phyloP scores from a whole-genome alignment of 2,888 invertebrate species.

The Drosophila acutilabella region DNA sequence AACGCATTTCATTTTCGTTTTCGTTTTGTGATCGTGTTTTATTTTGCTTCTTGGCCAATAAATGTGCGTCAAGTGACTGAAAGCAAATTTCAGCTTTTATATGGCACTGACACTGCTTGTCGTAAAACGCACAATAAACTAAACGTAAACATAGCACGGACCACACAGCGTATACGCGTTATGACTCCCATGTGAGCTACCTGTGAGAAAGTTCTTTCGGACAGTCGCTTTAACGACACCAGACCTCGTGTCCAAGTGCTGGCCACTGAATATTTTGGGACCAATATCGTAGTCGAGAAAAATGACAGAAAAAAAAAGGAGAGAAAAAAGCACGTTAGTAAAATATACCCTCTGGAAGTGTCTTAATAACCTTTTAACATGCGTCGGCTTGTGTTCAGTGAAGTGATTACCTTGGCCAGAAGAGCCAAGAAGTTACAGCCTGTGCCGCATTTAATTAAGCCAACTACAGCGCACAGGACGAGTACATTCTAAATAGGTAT shows the following conservation, averaged over 20 bases:
- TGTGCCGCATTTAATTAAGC: conserved; percentile 69
- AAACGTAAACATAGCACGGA: conserved; percentile 62
- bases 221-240: conserved; percentile 42
- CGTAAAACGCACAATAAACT: conserved; percentile 75
- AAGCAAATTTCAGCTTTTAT: conserved; percentile 60
- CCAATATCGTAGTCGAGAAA: background rate
- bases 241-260: conserved; percentile 1
- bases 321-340: background rate
- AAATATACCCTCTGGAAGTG: background rate
- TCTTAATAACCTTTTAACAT: conserved; percentile 15
- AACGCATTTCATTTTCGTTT: conserved; percentile 3
- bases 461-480: conserved; percentile 34
- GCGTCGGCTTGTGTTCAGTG: conserved; percentile 35
- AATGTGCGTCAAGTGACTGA: conserved; percentile 52
- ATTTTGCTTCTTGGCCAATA: conserved; percentile 54
- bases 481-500: conserved; percentile 63
- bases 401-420: conserved; percentile 19
- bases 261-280: conserved; percentile 20
- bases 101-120: conserved; percentile 61
- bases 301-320: background rate
- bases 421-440: conserved; percentile 20
- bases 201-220: conserved; percentile 22
- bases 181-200: conserved; percentile 64
- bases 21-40: conserved; percentile 25
- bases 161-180: conserved; percentile 69